Percentiles rank a stretch among this genome's conserved stretches.
Conservation (phyloP, 1,140 invertebrate species). For the Littorina saxatilis region DNA sequence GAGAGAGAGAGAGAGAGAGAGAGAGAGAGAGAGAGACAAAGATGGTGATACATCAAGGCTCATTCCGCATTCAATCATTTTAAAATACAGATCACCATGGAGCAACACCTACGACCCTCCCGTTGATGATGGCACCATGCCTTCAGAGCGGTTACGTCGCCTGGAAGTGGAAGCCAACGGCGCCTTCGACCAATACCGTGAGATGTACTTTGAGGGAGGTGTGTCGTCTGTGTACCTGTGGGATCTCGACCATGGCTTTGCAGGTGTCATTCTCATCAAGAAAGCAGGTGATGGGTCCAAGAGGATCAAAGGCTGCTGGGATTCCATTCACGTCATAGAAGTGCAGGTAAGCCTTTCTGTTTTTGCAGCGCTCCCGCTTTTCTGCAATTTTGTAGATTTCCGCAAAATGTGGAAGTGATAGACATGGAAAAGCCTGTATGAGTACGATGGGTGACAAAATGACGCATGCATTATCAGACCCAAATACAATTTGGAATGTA, state of each 20-base stretch:
- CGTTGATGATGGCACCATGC: slow-evolving; percentile 98
- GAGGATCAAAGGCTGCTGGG: slow-evolving; percentile 99
- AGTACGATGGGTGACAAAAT: not conserved
- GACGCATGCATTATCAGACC: no score
- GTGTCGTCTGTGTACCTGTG: slow-evolving; percentile 99
- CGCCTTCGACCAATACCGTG: slow-evolving; percentile 98
- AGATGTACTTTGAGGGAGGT: slow-evolving; percentile 99
- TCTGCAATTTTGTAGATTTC: not conserved
- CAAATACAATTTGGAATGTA: no score
- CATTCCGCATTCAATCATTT: no score
- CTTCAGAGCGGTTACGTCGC: slow-evolving; percentile 95
- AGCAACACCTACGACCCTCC: slow-evolving; percentile 99
- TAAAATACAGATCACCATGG: slow-evolving; percentile 96
- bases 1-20: no score
- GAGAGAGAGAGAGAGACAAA: no score
- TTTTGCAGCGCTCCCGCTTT: not conserved
- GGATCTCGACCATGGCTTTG: slow-evolving; percentile 98
- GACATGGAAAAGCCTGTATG: no score
- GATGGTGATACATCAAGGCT: no score
- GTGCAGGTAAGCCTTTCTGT: slow-evolving; percentile 81
- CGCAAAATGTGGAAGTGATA: no score
- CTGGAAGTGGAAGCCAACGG: slow-evolving; percentile 98
- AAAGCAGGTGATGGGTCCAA: slow-evolving; percentile 98
- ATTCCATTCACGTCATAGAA: slow-evolving; percentile 99
- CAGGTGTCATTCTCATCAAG: slow-evolving; percentile 99